These are phyloP conservation scores for Lepidocolaptes lacrymiger DNA, from an alignment of 2,797 vertebrate genomes.

Conservation along the genomic window DNA sequence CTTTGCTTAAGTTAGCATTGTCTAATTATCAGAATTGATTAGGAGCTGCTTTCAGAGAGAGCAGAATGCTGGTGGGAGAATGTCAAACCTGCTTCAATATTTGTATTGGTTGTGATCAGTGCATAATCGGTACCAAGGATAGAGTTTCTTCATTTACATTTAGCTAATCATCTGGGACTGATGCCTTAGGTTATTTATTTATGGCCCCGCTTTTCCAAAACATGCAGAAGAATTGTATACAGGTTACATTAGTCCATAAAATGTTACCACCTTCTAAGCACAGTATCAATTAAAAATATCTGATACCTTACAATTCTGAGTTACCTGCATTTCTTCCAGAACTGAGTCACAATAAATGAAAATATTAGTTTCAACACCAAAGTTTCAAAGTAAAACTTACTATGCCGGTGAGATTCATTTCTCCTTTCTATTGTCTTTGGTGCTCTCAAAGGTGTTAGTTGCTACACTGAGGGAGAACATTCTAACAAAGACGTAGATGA, in stretches of 20 bases:
- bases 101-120: neutral
- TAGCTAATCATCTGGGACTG: neutral
- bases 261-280: neutral
- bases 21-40: neutral
- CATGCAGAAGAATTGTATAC: neutral
- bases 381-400: neutral
- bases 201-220: neutral
- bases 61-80: neutral
- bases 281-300: neutral
- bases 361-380: neutral
- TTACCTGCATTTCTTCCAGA: neutral
- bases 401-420: neutral
- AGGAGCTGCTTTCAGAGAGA: neutral
- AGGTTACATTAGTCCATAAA: neutral
- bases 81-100: fast-evolving
- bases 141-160: neutral
- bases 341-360: neutral
- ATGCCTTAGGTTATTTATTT: neutral
- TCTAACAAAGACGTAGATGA: neutral
- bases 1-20: neutral
- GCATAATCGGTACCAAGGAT: neutral
- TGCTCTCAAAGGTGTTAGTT: neutral
- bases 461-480: neutral
- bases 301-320: neutral
- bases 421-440: neutral